Percentiles rank a stretch among this genome's conserved stretches.
Conservation (phyloP, 2,888 invertebrate genomes). For the Isoperla grammatica region DNA sequence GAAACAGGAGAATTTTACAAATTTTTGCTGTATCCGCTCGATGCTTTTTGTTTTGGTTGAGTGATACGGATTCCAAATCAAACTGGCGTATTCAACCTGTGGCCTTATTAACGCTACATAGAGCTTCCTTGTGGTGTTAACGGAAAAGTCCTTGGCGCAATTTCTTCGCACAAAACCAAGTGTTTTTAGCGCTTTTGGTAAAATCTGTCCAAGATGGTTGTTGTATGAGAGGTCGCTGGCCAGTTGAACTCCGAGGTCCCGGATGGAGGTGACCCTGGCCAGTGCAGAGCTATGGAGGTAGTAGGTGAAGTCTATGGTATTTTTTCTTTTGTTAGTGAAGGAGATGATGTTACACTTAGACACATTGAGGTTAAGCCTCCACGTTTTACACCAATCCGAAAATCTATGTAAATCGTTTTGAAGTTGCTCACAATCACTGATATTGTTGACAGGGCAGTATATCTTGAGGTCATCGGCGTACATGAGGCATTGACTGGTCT, state of each 20-base stretch:
- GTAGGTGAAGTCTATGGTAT: not conserved
- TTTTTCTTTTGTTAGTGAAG: slow-evolving; percentile 8
- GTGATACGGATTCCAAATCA: slow-evolving; percentile 6
- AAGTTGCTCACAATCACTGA: not conserved
- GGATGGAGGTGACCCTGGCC: not conserved
- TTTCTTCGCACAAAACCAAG: slow-evolving; percentile 2
- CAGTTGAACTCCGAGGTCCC: not conserved
- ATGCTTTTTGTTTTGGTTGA: not conserved
- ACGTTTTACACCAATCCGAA: not conserved
- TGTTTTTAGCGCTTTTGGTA: not conserved
- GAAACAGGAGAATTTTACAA: not conserved
- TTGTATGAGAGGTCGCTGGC: not conserved
- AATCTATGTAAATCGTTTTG: not conserved
- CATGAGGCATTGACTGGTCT: slow-evolving; percentile 4
- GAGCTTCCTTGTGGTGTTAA: not conserved
- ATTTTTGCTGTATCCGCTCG: not conserved
- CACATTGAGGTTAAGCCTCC: slow-evolving; percentile 1
- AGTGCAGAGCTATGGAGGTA: not conserved
- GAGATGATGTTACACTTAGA: not conserved
- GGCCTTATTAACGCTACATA: slow-evolving; percentile 1
- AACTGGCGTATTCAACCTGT: slow-evolving; percentile 8
- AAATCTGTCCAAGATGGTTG: not conserved
- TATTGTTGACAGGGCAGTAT: not conserved
- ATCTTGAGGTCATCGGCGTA: slow-evolving; percentile 10
- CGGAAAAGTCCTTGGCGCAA: not conserved